Conservation (phyloP, 2,113 vertebrate species). For the Halcyon malimbica region DNA sequence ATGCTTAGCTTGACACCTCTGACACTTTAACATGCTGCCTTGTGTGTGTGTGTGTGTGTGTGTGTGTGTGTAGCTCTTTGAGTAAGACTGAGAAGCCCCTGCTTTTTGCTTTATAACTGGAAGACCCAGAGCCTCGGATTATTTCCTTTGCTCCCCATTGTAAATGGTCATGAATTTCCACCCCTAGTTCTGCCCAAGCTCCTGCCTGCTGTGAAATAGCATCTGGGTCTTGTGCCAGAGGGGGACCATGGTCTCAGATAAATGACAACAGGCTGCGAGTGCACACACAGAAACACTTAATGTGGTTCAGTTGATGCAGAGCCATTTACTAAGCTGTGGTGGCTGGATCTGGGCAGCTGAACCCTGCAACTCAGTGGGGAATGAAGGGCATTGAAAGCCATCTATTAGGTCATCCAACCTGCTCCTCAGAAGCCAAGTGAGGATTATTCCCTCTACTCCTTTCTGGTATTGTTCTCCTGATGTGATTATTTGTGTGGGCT, state of each 20-base stretch:
- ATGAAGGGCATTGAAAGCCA: conserved; percentile 22
- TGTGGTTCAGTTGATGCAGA: background rate
- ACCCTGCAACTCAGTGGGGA: background rate
- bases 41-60: background rate
- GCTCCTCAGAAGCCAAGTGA: conserved; percentile 14
- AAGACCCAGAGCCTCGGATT: background rate
- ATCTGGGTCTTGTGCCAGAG: background rate
- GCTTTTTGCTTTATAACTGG: background rate
- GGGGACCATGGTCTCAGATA: background rate
- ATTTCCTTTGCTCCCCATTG: background rate
- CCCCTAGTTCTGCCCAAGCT: background rate
- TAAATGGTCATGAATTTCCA: background rate
- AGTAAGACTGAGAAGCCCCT: background rate
- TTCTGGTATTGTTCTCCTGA: conserved; percentile 44
- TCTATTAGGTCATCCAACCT: conserved; percentile 35
- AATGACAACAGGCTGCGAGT: background rate
- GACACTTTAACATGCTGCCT: background rate
- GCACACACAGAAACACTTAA: background rate
- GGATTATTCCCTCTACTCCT: conserved; percentile 31
- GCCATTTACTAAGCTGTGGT: conserved; percentile 1
- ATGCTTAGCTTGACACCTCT: background rate
- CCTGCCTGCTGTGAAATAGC: background rate
- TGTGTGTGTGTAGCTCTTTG: background rate
- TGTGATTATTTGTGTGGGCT: conserved; percentile 22
- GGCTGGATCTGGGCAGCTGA: background rate